Evolutionary conservation across 1,140 invertebrate genomes (phyloP).

Genomic region (Melipona quadrifasciata): DNA sequence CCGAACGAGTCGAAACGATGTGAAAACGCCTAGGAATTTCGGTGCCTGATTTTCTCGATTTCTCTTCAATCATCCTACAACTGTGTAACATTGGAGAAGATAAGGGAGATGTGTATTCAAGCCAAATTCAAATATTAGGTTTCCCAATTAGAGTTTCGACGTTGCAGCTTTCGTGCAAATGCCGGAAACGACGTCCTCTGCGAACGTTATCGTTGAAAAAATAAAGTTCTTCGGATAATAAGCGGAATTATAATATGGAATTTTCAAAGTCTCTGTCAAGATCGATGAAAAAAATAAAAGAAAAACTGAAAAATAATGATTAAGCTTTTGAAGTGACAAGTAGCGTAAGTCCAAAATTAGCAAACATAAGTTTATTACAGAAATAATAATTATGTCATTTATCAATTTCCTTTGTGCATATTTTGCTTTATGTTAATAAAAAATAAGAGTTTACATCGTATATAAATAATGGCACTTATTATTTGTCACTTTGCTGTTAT

Average conservation of each 20-base stretch:
- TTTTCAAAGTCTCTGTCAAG: not conserved
- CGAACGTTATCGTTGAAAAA: not conserved
- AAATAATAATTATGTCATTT: too few species aligned
- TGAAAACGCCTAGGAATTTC: not conserved
- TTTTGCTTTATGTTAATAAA: too few species aligned
- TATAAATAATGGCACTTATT: too few species aligned
- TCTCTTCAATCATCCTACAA: not conserved
- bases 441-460: too few species aligned
- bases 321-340: too few species aligned
- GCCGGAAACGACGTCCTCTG: not conserved
- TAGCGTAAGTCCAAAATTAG: too few species aligned
- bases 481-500: too few species aligned
- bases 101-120: not conserved
- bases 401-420: too few species aligned
- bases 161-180: not conserved
- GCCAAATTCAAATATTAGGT: constrained; percentile 13
- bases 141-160: not conserved
- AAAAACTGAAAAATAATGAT: not conserved
- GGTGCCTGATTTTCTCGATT: not conserved
- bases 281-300: too few species aligned
- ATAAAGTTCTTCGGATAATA: not conserved
- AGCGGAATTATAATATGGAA: too few species aligned
- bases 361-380: too few species aligned
- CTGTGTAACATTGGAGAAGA: not conserved
- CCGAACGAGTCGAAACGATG: not conserved